phyloP scores from a whole-genome alignment of 2,113 vertebrate species.

The Takifugu flavidus region DNA sequence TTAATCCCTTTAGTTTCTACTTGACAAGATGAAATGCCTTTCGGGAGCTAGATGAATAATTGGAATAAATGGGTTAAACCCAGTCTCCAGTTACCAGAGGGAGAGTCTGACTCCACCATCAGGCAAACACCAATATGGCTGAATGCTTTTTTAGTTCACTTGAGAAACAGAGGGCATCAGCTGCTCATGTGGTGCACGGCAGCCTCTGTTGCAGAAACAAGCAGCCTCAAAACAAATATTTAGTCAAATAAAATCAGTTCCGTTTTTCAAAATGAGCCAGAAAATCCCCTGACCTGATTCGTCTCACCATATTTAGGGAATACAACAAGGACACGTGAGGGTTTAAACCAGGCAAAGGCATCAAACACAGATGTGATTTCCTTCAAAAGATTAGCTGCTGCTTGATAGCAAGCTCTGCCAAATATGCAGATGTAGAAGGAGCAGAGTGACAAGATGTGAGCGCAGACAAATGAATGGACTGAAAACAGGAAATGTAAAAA shows the following conservation, averaged over 20 bases:
- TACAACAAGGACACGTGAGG: constrained; percentile 41
- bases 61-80: constrained; percentile 57
- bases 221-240: not conserved
- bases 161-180: constrained; percentile 20
- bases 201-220: constrained; percentile 1
- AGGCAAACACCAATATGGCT: constrained; percentile 58
- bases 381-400: constrained; percentile 51
- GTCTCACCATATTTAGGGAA: constrained; percentile 41
- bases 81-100: constrained; percentile 51
- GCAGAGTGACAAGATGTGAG: constrained; percentile 34
- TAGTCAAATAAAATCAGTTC: not conserved
- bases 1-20: constrained; percentile 12
- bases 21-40: constrained; percentile 15
- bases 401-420: constrained; percentile 55
- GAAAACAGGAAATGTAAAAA: not conserved
- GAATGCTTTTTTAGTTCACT: constrained; percentile 58
- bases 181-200: constrained; percentile 8
- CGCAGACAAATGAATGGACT: not conserved
- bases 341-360: constrained; percentile 53
- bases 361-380: constrained; percentile 27
- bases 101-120: constrained; percentile 49
- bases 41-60: constrained; percentile 27
- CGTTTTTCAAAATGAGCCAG: not conserved
- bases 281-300: constrained; percentile 14
- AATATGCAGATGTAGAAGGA: constrained; percentile 39